A percentile compares a stretch with the other conserved stretches of the same genome.
These are phyloP conservation scores for Apodemia duryi DNA, from an alignment of 2,888 invertebrate genomes.

Conservation along the genomic window DNA sequence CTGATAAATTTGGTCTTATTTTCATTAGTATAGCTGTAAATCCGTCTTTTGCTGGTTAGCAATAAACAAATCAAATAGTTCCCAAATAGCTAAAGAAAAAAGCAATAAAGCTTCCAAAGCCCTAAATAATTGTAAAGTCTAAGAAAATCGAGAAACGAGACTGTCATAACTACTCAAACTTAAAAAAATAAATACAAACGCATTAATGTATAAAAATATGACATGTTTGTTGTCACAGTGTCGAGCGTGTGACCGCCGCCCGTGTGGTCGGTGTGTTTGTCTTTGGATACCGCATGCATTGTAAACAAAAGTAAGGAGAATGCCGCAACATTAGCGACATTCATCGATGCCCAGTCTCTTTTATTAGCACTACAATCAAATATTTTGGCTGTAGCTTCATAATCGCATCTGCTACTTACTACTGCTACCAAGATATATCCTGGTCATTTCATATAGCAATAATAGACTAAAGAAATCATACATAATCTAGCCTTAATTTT, in stretches of 20 bases:
- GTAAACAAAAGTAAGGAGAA: slow-evolving; percentile 52
- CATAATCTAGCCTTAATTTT: too few relatives aligned
- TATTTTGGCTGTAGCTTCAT: background rate
- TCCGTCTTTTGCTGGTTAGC: too few relatives aligned
- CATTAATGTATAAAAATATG: slow-evolving; percentile 26
- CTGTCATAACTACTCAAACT: background rate
- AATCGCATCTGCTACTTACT: background rate
- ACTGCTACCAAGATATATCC: too few relatives aligned
- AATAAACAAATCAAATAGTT: too few relatives aligned
- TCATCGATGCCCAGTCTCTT: slow-evolving; percentile 33
- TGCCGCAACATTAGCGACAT: slow-evolving; percentile 39
- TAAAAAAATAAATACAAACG: slow-evolving; percentile 14
- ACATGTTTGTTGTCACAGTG: slow-evolving; percentile 31
- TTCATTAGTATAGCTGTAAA: too few relatives aligned
- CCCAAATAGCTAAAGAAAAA: too few relatives aligned
- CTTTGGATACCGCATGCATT: slow-evolving; percentile 44
- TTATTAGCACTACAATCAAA: slow-evolving; percentile 28
- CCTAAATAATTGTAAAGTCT: background rate
- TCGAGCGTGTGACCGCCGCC: slow-evolving; percentile 37
- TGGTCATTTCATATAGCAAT: too few relatives aligned
- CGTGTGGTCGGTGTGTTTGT: slow-evolving; percentile 41
- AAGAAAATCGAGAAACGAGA: background rate
- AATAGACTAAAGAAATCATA: too few relatives aligned
- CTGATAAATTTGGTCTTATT: too few relatives aligned
- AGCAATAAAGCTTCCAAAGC: background rate